Evolutionary conservation across 2,797 vertebrate species (phyloP), one percentile per base, ranked within the genome.

Genomic region (Hipposideros larvatus): DNA sequence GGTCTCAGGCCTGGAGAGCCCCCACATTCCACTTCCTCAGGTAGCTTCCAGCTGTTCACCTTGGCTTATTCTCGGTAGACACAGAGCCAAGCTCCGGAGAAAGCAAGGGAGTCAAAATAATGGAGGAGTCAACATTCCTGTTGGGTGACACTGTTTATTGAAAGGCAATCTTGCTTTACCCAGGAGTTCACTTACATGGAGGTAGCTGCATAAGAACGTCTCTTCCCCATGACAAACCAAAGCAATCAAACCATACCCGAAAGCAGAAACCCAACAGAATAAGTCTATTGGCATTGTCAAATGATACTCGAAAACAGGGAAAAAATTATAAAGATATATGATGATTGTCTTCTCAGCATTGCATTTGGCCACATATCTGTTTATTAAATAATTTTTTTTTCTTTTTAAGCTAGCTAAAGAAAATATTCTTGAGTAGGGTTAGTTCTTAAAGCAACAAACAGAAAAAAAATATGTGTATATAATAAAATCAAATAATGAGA

Each of bases 301-400:
- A 48, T 43, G 57, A 95, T 78, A 28, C 41, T 96, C 96, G 41
- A 31, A 97, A 74, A 41, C 66, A 97, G 70, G 95, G 87, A 77
- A n/a, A 90, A 48, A 91, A 96, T 97, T 74, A 95, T 37, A 96
- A 91, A 97, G 84, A 31, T 57, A 97, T 24, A 97, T 5, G 19
- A 83, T 90, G 98, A 99, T 99, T 99, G 99, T 99, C 99, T 98
- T 87, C 93, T 98, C 90, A 94, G 97, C 84, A 90, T 6, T 85
- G 96, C 88, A 97, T 90, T 73, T 87, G 93, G 93, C 97, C 80
- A 93, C 68, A 26, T 95, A 51, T 11, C 46, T 79, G 82, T 90
- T 80, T 63, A 97, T 96, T 90, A 96, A 95, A 78, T 71, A 48
- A 89, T 95, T 86, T 80, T 68, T 87, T 78, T 96, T 87, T 59